Percentiles rank a stretch among this genome's conserved stretches.
Conservation (phyloP, 2,888 invertebrate genomes). For the Carabus problematicus region DNA sequence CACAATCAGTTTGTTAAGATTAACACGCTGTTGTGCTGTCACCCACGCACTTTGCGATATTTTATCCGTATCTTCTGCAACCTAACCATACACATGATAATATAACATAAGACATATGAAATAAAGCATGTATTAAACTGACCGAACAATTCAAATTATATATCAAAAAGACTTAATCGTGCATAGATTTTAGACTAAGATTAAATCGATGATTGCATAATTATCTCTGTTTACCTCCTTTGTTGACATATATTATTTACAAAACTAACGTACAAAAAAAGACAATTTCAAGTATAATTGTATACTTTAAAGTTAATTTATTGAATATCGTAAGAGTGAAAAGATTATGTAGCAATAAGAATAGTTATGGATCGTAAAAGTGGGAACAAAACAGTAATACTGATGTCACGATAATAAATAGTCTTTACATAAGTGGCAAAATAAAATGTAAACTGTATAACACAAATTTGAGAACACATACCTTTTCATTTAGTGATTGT, state of each 20-base stretch:
- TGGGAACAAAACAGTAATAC: constrained; percentile 5
- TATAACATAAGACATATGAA: constrained; percentile 41
- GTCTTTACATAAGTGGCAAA: constrained; percentile 2
- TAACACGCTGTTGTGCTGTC: constrained; percentile 84
- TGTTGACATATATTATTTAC: constrained; percentile 10
- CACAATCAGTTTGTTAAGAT: constrained; percentile 77
- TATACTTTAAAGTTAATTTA: neutral
- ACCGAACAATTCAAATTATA: no score
- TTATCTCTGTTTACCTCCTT: no score
- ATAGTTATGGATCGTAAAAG: no score
- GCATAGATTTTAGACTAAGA: no score
- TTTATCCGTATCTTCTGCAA: constrained; percentile 62
- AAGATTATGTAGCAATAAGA: neutral
- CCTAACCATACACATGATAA: constrained; percentile 39
- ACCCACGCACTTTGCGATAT: constrained; percentile 84
- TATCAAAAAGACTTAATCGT: no score
- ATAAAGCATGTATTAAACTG: neutral
- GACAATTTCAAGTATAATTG: neutral
- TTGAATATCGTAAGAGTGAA: neutral
- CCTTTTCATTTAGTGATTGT: constrained; percentile 77
- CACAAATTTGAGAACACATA: constrained; percentile 55
- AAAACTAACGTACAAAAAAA: neutral
- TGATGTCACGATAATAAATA: neutral
- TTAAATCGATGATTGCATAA: no score
- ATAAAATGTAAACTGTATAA: neutral